Evolutionary conservation across 2,113 vertebrate species (phyloP).

Genomic region (Morone chrysops): DNA sequence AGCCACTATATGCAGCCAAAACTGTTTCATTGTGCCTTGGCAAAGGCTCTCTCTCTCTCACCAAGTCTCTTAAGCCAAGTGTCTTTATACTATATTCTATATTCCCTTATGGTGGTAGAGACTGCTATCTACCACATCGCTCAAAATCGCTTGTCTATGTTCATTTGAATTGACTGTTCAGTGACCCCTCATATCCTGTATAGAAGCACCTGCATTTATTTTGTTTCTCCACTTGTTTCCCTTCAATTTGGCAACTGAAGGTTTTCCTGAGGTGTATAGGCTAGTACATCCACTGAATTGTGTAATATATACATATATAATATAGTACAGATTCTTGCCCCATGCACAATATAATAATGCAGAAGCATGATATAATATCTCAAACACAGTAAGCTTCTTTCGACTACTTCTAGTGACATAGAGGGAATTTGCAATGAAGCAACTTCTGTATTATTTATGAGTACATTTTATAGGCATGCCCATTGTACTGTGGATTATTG

Average conservation of each 20-base stretch:
- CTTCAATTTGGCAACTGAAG: not conserved
- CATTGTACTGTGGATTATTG: not conserved
- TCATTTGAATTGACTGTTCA: not conserved
- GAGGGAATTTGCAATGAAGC: not conserved
- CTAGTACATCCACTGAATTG: not conserved
- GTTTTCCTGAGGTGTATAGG: not conserved
- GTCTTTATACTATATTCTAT: too few relatives aligned
- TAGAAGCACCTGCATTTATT: not conserved
- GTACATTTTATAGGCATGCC: not conserved
- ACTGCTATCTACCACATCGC: not conserved
- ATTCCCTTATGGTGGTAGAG: not conserved
- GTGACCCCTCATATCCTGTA: not conserved
- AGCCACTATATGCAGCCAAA: not conserved
- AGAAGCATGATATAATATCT: not conserved
- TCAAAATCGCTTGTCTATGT: too few relatives aligned
- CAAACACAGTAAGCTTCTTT: not conserved
- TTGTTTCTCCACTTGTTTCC: not conserved
- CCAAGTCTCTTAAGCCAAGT: not conserved
- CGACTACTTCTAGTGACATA: not conserved
- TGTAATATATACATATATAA: not conserved
- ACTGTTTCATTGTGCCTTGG: too few relatives aligned
- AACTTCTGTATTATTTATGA: slow-evolving; percentile 4
- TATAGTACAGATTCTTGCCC: not conserved
- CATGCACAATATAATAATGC: not conserved
- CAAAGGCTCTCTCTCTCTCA: not conserved